A percentile compares a stretch with the other conserved stretches of the same genome.
These are phyloP conservation scores for Choloepus hoffmanni DNA, from an alignment of 2,113 vertebrate species.

Conservation along the genomic window DNA sequence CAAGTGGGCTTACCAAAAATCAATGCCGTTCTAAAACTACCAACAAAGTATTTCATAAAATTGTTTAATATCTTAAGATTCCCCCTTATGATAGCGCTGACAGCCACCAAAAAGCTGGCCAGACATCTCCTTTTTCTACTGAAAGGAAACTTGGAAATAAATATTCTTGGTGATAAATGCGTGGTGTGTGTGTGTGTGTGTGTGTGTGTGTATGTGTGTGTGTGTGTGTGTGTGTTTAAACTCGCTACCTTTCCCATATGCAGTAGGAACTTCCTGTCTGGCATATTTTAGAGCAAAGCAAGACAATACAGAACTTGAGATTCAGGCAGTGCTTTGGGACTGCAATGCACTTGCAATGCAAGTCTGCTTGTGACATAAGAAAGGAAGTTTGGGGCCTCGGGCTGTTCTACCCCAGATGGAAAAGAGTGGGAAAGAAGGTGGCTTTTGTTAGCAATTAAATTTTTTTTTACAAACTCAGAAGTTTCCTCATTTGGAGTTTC, in stretches of 20 bases:
- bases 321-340: background rate
- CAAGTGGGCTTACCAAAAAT: background rate
- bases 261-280: slow-evolving; percentile 59
- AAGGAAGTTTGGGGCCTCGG: background rate
- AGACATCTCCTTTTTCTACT: background rate
- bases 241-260: background rate
- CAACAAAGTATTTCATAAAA: background rate
- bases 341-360: too few species aligned
- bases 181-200: background rate
- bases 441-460: background rate
- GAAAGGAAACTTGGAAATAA: slow-evolving; percentile 14
- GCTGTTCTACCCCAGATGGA: background rate
- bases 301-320: slow-evolving; percentile 3
- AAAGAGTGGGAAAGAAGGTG: background rate
- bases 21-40: background rate
- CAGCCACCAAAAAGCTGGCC: background rate
- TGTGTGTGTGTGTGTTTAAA: background rate
- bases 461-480: background rate
- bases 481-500: background rate
- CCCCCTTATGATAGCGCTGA: background rate
- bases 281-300: background rate
- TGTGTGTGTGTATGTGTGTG: background rate
- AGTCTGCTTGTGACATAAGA: background rate
- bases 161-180: background rate
- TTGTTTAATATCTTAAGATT: slow-evolving; percentile 8